Evolutionary conservation across 2,888 invertebrate species (phyloP).

Genomic region (Troides aeacus): DNA sequence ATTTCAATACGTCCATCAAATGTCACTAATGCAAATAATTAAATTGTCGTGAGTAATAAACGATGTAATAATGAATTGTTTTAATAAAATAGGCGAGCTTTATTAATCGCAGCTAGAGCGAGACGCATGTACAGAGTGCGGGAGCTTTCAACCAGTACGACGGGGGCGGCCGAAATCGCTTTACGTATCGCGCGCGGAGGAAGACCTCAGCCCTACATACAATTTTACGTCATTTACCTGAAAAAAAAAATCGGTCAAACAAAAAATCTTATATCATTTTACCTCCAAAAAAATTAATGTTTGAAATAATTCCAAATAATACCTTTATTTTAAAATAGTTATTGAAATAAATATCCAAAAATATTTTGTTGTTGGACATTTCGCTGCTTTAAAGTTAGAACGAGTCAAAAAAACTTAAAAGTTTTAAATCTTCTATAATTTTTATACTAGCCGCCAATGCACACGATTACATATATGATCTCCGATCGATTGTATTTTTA

Average conservation of each 20-base stretch:
- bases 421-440: background rate
- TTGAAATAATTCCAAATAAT: background rate
- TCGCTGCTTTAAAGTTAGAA: background rate
- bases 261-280: slow-evolving; percentile 17
- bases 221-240: slow-evolving; percentile 62
- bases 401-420: background rate
- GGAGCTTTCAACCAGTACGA: slow-evolving; percentile 53
- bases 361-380: background rate
- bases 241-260: slow-evolving; percentile 51
- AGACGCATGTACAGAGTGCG: slow-evolving; percentile 37
- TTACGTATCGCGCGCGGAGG: slow-evolving; percentile 49
- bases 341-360: background rate
- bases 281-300: background rate
- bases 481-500: background rate
- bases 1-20: background rate
- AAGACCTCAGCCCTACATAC: slow-evolving; percentile 45
- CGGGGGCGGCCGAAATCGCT: slow-evolving; percentile 56
- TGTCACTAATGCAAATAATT: slow-evolving; percentile 22
- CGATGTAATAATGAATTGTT: slow-evolving; percentile 28
- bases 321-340: background rate
- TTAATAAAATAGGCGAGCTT: slow-evolving; percentile 24
- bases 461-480: background rate
- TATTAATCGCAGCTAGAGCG: slow-evolving; percentile 30
- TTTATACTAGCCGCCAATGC: background rate
- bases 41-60: slow-evolving; percentile 14